Evolutionary conservation across 2,888 invertebrate genomes (phyloP), one percentile per base, ranked within the genome.

Genomic region (Pollenia griseotomentosa): DNA sequence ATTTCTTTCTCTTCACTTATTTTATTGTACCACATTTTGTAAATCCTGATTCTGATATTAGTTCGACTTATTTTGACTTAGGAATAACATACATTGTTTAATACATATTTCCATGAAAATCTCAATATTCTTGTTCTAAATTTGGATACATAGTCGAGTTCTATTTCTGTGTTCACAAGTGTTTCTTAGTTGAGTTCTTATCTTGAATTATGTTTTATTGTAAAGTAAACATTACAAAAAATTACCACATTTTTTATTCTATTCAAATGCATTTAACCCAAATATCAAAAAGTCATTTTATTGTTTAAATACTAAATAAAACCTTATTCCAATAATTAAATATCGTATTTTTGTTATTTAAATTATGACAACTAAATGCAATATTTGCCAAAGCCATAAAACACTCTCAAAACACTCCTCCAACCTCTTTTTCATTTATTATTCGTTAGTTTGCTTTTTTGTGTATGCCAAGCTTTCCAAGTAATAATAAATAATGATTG

Each of bases 361-460:
- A 83, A 83, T 82, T 83, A 79, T 74, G 81, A 82, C 82, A 86
- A 65, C 61, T 51, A 53, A 82, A 78, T 66, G 65, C 51, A 79
- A 74, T 73, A 51, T 79, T 81, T 73, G 23, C 44, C 55, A 44
- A 83, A 68, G 59, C 19, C 33, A 51, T 70, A 68, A 61, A 70
- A 68, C 59, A 40, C 19, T 73, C 44, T 73, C 46, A 33, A 65
- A 44, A 68, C n/a, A 40, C 11, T 14, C 11, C 6, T 33, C 2
- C 51, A 11, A 6, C 53, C 2, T 23, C 12, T 12, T 55, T 16
- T 63, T 63, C 53, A 14, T 42, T 70, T 75, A 12, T n/a, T 42
- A 16, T 71, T 44, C 44, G 11, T 44, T 44, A 4, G 19, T 61
- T 16, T 42, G 12, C 44, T 19, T 46, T 9, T 6, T n/a, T 74